These are phyloP conservation scores for Dryadula phaetusa DNA, from an alignment of 2,888 invertebrate genomes.

Conservation along the genomic window DNA sequence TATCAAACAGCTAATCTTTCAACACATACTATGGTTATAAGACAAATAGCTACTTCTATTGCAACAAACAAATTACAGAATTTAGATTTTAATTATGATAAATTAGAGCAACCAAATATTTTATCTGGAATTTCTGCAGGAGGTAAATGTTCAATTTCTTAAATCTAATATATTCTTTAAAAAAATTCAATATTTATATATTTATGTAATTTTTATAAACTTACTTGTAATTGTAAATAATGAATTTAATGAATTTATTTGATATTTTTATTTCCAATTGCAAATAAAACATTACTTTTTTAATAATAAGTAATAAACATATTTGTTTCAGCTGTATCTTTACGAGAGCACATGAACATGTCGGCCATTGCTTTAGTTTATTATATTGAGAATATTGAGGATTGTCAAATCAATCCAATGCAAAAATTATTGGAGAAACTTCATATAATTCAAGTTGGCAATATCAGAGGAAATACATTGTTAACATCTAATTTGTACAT, in stretches of 20 bases:
- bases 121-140: slow-evolving; percentile 77
- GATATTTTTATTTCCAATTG: no score
- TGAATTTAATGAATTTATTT: no score
- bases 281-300: not conserved
- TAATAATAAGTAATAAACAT: not conserved
- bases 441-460: slow-evolving; percentile 56
- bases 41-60: slow-evolving; percentile 56
- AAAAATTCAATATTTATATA: not conserved
- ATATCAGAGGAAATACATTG: slow-evolving; percentile 52
- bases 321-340: slow-evolving; percentile 65
- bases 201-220: not conserved
- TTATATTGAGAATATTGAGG: slow-evolving; percentile 69
- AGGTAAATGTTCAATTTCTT: slow-evolving; percentile 58
- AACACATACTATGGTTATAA: slow-evolving; percentile 59
- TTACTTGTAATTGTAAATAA: not conserved
- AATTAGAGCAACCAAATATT: slow-evolving; percentile 78
- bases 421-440: slow-evolving; percentile 62
- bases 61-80: slow-evolving; percentile 47
- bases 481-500: slow-evolving; percentile 74
- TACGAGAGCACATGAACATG: slow-evolving; percentile 65
- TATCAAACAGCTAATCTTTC: slow-evolving; percentile 60
- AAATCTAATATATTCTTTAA: not conserved
- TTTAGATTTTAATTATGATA: slow-evolving; percentile 53
- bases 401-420: slow-evolving; percentile 62
- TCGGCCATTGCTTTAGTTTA: slow-evolving; percentile 65